Evolutionary conservation across 2,113 vertebrate species (phyloP), one percentile per base, ranked within the genome.

Genomic region (Calyptommatus sinebrachiatus): DNA sequence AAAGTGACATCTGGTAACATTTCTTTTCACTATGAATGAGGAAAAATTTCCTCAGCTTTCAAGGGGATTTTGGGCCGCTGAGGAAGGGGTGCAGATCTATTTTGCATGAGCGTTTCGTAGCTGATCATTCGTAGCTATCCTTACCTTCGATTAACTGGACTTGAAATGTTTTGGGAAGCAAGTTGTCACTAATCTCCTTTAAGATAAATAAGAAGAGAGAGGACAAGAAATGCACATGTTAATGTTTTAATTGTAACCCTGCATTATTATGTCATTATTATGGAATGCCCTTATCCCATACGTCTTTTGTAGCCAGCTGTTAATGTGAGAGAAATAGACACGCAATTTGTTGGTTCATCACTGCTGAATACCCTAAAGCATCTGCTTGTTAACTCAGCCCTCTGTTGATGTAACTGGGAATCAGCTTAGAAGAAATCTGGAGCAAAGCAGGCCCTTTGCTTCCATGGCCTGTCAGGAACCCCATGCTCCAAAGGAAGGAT

Each of bases 391-490:
- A 81, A 0, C 5, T 84, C 24, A 63, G 72, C 75, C 45, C 67
- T 16, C 63, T 75, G 3, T 84, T 35, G 69, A 80, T 73, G 74
- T 67, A 68, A 77, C 68, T 72, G 70, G 74, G 67, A 80, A 62
- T 77, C 78, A 77, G 74, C 48, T 68, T 80, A 68, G 63, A n/a
- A 68, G 53, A 22, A 69, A 82, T 77, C 63, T 20, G 61, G 72
- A 76, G 68, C 41, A 50, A 77, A 50, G 69, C 67, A 78, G 69
- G 53, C 48, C 67, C 14, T 21, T 69, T 57, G 73, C 62, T 62
- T 76, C 8, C 70, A 81, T 82, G 86, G 86, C 89, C 89, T 90
- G 81, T 88, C 78, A 90, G 89, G 89, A 83, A 85, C 87, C 87
- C 88, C 81, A 24, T 88, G 89, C 50, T 29, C 46, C 21, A 0